These are phyloP conservation scores for Nymphalis urticae DNA, from an alignment of 2,888 invertebrate species.

Conservation along the genomic window DNA sequence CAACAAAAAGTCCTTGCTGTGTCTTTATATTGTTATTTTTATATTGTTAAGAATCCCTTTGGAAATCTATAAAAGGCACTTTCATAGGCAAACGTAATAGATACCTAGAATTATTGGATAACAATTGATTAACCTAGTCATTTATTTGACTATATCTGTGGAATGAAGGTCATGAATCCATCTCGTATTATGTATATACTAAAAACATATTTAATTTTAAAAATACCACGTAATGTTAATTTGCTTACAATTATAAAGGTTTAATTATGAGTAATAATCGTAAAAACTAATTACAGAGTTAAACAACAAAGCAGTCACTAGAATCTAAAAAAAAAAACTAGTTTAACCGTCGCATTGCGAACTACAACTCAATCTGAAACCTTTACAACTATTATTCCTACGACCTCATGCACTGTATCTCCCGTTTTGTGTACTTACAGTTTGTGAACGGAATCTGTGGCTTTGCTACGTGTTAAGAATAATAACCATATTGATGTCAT, in stretches of 20 bases:
- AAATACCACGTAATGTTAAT: background rate
- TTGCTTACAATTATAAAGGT: constrained; percentile 5
- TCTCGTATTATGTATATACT: too few species aligned
- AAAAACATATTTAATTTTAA: too few species aligned
- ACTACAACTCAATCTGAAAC: background rate
- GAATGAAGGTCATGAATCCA: too few species aligned
- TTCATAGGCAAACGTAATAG: too few species aligned
- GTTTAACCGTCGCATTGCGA: constrained; percentile 2
- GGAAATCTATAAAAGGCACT: too few species aligned
- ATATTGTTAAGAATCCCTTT: too few species aligned
- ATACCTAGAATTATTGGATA: too few species aligned
- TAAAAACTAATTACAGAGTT: background rate
- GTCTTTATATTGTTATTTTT: too few species aligned
- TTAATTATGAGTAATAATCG: constrained; percentile 5
- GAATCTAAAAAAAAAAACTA: constrained; percentile 1
- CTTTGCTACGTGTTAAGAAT: constrained; percentile 47
- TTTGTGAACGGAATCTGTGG: constrained; percentile 26
- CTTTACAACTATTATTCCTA: constrained; percentile 3
- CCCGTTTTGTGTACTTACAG: constrained; percentile 19
- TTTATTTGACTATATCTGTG: too few species aligned
- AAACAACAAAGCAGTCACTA: background rate
- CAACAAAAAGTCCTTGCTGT: too few species aligned
- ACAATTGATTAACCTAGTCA: too few species aligned
- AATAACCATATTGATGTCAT: constrained; percentile 48
- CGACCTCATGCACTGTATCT: constrained; percentile 5